Evolutionary conservation across 2,113 vertebrate genomes (phyloP).

Genomic region (Burhinus bistriatus): DNA sequence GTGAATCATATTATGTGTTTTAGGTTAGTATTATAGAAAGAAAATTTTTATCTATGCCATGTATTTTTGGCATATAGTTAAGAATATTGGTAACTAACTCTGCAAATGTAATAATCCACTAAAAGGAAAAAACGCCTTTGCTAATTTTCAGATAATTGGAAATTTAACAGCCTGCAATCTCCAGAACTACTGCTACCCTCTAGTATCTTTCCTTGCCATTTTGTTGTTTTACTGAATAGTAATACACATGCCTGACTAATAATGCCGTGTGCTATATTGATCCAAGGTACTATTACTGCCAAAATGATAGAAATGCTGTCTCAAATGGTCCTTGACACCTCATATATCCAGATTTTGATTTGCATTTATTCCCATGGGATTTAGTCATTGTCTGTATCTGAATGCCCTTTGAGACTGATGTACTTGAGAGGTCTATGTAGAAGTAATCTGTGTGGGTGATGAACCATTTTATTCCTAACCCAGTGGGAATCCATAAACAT

Average conservation of each 20-base stretch:
- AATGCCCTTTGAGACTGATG: constrained; percentile 1
- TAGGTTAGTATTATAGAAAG: background rate
- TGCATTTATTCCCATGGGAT: constrained; percentile 8
- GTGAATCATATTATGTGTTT: background rate
- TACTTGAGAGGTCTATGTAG: constrained; percentile 20
- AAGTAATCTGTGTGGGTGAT: constrained; percentile 22
- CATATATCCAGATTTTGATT: background rate
- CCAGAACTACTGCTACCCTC: background rate
- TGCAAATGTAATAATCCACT: background rate
- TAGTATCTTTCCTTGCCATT: background rate
- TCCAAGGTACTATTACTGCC: background rate
- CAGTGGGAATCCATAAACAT: constrained; percentile 22
- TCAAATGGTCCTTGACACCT: background rate
- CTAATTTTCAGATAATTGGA: background rate
- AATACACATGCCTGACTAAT: background rate
- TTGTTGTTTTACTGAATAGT: background rate
- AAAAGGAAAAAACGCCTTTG: background rate
- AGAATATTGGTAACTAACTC: background rate
- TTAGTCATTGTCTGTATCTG: background rate
- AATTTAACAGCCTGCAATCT: background rate
- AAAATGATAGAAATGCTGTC: constrained; percentile 1
- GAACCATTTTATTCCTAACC: constrained; percentile 42
- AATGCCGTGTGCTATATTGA: background rate
- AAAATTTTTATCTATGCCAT: background rate
- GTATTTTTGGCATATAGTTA: background rate